Evolutionary conservation across 2,113 vertebrate genomes (phyloP).

Genomic region (Salvelinus alpinus): DNA sequence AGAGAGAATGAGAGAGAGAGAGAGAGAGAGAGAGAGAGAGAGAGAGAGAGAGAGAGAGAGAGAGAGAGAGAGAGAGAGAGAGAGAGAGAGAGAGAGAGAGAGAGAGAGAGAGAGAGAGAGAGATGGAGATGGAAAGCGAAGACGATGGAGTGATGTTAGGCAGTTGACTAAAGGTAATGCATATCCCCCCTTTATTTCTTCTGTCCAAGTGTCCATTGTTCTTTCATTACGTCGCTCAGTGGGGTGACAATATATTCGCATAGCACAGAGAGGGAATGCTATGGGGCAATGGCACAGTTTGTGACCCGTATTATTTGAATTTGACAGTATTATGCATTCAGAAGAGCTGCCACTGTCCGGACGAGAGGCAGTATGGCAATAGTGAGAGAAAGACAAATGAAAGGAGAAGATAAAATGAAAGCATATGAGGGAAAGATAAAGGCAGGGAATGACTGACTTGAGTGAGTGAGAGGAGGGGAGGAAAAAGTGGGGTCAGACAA

Average conservation of each 20-base stretch:
- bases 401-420: slow-evolving; percentile 10
- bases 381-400: not conserved
- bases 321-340: slow-evolving; percentile 59
- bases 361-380: slow-evolving; percentile 20
- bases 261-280: slow-evolving; percentile 38
- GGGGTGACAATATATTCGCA: slow-evolving; percentile 40
- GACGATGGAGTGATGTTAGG: not conserved
- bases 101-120: not conserved
- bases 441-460: not conserved
- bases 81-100: not conserved
- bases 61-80: not conserved
- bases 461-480: not conserved
- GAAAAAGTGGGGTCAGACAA: not conserved
- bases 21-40: not conserved
- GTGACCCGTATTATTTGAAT: slow-evolving; percentile 69
- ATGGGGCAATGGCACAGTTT: slow-evolving; percentile 65
- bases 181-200: slow-evolving; percentile 25
- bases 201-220: slow-evolving; percentile 47
- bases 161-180: not conserved
- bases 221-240: slow-evolving; percentile 31
- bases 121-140: not conserved
- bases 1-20: not conserved
- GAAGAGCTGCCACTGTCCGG: slow-evolving; percentile 44
- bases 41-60: not conserved
- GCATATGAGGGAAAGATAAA: not conserved